These are phyloP conservation scores for Heterodera schachtii DNA, from an alignment of 1,140 invertebrate genomes.

Conservation along the genomic window DNA sequence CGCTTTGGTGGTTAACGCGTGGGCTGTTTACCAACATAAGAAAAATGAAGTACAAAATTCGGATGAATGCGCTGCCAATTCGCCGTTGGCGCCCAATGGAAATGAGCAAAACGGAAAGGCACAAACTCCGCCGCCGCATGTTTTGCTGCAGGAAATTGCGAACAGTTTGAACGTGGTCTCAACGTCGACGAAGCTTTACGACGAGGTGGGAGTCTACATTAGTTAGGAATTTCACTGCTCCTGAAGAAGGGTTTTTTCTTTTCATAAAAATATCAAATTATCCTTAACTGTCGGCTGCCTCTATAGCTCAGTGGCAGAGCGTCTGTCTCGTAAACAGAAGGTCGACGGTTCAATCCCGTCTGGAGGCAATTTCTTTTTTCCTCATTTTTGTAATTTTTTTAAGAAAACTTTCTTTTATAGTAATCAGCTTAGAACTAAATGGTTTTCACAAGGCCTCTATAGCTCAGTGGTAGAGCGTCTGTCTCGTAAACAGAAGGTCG, in stretches of 20 bases:
- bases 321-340: conserved; percentile 35
- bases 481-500: conserved; percentile 35
- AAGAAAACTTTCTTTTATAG: not conserved
- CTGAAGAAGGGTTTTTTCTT: too few relatives aligned
- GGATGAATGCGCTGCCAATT: not conserved
- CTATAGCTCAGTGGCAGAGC: conserved; percentile 36
- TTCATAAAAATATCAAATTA: not conserved
- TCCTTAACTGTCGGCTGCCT: not conserved
- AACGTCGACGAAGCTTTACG: conserved; percentile 22
- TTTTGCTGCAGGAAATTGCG: not conserved
- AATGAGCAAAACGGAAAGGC: not conserved
- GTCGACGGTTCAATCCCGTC: conserved; percentile 35
- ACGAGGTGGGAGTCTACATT: conserved; percentile 17
- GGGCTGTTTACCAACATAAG: conserved; percentile 33
- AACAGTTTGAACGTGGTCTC: not conserved
- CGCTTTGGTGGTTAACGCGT: conserved; percentile 43
- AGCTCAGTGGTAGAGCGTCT: conserved; percentile 36
- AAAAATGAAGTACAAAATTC: not conserved
- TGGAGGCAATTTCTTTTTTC: conserved; percentile 24
- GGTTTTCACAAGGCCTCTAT: not conserved
- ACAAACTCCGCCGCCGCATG: not conserved
- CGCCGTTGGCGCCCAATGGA: not conserved
- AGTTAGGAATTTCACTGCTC: not conserved
- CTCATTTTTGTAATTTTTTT: not conserved
- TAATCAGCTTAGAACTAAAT: not conserved